These are phyloP conservation scores for Heterotilapia buettikoferi DNA, from an alignment of 2,113 vertebrate species.

Conservation along the genomic window DNA sequence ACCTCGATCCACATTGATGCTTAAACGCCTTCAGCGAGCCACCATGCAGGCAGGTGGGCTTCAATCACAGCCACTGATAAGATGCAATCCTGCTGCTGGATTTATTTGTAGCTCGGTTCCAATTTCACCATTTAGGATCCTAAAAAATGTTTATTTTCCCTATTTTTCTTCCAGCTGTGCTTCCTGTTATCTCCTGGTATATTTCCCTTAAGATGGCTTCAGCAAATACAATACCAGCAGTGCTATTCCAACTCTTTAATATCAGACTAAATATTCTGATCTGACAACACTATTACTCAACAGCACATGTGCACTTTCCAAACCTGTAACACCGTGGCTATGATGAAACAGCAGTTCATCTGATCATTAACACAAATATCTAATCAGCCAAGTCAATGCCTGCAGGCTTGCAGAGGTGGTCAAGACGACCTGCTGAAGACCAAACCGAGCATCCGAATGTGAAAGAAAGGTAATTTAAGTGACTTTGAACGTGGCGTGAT, in stretches of 20 bases:
- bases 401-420: background rate
- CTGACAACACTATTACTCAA: background rate
- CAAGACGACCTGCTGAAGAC: background rate
- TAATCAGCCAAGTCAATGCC: background rate
- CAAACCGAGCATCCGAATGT: background rate
- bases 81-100: background rate
- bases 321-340: background rate
- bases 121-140: background rate
- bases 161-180: background rate
- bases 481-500: background rate
- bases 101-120: background rate
- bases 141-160: background rate
- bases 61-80: background rate
- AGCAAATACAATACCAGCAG: accelerated
- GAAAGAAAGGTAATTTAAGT: background rate
- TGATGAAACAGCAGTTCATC: background rate
- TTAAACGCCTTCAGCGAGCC: background rate
- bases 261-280: background rate
- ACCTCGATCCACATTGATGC: background rate
- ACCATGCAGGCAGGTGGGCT: background rate
- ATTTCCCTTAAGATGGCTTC: background rate
- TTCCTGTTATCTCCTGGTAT: background rate
- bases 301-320: background rate
- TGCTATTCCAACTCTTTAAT: background rate
- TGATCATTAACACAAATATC: background rate